phyloP scores from a whole-genome alignment of 2,797 vertebrate genomes.

The Manis javanica region DNA sequence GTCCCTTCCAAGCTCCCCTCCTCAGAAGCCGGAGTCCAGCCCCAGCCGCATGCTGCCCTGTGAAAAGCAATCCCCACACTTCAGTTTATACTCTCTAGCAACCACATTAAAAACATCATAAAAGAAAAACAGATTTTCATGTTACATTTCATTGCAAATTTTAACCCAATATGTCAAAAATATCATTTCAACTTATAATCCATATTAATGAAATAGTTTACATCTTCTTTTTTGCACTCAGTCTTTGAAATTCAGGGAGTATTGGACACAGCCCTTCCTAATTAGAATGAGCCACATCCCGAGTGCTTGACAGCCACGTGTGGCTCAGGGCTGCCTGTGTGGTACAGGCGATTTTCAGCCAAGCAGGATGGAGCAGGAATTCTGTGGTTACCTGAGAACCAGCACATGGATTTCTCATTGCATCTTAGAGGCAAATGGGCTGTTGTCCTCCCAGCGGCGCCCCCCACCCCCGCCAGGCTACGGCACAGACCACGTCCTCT shows the following conservation, averaged over 20 bases:
- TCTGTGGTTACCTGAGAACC: rapidly evolving
- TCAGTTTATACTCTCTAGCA: background rate
- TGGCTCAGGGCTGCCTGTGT: rapidly evolving
- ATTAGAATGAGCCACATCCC: rapidly evolving
- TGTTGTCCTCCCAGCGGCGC: rapidly evolving
- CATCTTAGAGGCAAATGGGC: background rate
- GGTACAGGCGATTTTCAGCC: background rate
- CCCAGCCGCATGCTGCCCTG: background rate
- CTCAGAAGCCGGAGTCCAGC: background rate
- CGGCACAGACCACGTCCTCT: rapidly evolving
- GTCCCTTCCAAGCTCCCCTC: background rate
- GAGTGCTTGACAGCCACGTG: rapidly evolving
- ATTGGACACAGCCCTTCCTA: background rate
- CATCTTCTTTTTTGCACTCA: background rate
- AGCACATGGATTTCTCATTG: rapidly evolving
- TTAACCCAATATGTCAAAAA: background rate
- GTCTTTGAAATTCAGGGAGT: background rate
- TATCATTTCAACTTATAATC: background rate
- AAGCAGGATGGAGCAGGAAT: background rate
- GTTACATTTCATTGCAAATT: background rate
- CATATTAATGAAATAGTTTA: background rate
- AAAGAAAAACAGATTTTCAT: background rate
- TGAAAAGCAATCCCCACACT: background rate
- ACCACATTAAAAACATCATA: background rate
- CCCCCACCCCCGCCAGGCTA: rapidly evolving